Percentiles rank a stretch among this genome's conserved stretches.
Conservation (phyloP, 2,797 vertebrate species). For the Cossypha dichroa region DNA sequence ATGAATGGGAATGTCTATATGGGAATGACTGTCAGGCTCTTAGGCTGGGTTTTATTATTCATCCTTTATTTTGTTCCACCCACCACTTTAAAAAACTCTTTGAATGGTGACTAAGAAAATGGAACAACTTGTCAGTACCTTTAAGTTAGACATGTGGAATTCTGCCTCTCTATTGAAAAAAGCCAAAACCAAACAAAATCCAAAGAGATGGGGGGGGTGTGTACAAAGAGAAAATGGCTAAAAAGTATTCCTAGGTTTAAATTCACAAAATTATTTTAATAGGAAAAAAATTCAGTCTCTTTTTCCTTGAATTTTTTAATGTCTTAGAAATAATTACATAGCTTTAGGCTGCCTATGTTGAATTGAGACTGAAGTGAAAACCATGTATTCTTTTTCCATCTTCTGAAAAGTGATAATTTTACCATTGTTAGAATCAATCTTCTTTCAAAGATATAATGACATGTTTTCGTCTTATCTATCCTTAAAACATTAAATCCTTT, state of each 20-base stretch:
- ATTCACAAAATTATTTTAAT: not conserved
- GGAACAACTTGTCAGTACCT: not conserved
- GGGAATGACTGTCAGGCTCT: not conserved
- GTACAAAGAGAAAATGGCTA: not conserved
- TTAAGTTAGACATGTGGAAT: not conserved
- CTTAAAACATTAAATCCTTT: constrained; percentile 77
- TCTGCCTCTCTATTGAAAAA: not conserved
- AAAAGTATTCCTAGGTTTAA: not conserved
- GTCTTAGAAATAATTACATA: constrained; percentile 27
- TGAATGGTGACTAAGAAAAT: not conserved
- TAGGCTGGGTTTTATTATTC: not conserved
- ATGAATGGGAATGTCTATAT: not conserved
- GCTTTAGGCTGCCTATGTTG: not conserved
- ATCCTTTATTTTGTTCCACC: not conserved
- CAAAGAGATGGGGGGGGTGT: not conserved
- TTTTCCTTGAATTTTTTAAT: not conserved
- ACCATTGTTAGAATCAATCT: constrained; percentile 54
- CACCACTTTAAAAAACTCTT: not conserved
- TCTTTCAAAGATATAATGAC: constrained; percentile 66
- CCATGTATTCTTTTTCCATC: not conserved
- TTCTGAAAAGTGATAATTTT: constrained; percentile 49
- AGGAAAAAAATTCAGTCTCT: not conserved
- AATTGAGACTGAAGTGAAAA: constrained; percentile 18
- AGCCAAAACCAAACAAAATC: not conserved
- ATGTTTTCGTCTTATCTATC: constrained; percentile 69